These are phyloP conservation scores for Microtus californicus DNA, from an alignment of 2,797 vertebrate species.

Conservation along the genomic window DNA sequence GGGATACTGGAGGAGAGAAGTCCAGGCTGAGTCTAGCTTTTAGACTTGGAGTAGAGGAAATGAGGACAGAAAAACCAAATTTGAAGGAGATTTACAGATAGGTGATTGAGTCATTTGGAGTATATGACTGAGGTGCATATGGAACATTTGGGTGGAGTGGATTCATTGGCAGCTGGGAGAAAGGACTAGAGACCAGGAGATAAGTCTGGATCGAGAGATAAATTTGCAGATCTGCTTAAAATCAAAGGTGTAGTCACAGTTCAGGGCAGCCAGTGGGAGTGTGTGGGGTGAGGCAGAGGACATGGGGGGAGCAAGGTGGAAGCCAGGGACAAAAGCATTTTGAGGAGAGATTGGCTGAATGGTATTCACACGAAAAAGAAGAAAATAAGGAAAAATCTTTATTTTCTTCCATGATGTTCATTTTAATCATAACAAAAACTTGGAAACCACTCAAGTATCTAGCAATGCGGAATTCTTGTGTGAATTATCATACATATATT, in stretches of 20 bases:
- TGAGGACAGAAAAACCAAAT: neutral
- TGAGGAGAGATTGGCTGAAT: neutral
- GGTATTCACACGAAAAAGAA: neutral
- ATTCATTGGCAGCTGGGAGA: neutral
- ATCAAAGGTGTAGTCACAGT: neutral
- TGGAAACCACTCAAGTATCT: constrained; percentile 14
- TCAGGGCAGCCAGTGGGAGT: neutral
- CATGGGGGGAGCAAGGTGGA: neutral
- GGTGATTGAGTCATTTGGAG: neutral
- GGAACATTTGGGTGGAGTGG: constrained; percentile 26
- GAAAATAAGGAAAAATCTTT: neutral
- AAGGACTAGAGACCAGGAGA: neutral
- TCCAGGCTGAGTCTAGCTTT: constrained; percentile 32
- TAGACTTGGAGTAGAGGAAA: neutral
- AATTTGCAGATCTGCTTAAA: neutral
- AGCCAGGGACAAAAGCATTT: neutral
- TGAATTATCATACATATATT: constrained; percentile 40
- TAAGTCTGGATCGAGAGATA: neutral
- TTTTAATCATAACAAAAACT: constrained; percentile 52
- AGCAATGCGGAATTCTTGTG: constrained; percentile 21
- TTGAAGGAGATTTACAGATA: constrained; percentile 22
- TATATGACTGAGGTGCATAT: neutral
- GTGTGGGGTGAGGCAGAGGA: neutral
- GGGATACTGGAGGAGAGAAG: neutral
- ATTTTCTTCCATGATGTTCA: constrained; percentile 38